phyloP scores from a whole-genome alignment of 2,888 invertebrate genomes.

The Sminthurinus aureus region DNA sequence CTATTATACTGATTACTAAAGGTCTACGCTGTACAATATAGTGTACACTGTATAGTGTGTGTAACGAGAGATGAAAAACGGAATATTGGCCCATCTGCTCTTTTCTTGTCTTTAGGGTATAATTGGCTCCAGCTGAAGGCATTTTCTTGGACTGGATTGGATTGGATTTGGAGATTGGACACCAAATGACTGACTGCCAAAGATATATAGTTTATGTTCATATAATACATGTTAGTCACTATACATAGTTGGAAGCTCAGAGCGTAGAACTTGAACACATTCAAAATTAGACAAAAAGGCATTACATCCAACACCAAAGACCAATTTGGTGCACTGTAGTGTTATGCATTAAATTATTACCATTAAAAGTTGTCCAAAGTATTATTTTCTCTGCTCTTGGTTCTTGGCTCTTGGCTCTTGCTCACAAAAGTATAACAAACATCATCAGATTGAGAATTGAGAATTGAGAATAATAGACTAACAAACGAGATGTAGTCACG shows the following conservation, averaged over 20 bases:
- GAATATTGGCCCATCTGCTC: slow-evolving; percentile 33
- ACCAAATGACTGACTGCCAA: slow-evolving; percentile 31
- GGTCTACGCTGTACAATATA: too few species aligned
- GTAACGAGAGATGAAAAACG: slow-evolving; percentile 3
- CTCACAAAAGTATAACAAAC: not conserved
- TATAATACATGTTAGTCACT: not conserved
- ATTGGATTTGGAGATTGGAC: slow-evolving; percentile 30
- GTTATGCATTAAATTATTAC: too few species aligned
- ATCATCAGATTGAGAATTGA: not conserved
- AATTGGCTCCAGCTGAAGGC: slow-evolving; percentile 32
- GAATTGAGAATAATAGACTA: not conserved
- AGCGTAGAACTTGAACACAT: too few species aligned
- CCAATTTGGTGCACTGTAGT: too few species aligned
- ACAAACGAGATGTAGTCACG: not conserved
- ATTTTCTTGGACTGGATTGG: not conserved
- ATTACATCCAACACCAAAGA: too few species aligned
- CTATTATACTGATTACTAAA: not conserved
- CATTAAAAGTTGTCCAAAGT: too few species aligned
- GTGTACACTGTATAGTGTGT: not conserved
- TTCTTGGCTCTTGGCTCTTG: too few species aligned
- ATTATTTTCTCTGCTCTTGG: too few species aligned
- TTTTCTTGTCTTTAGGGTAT: slow-evolving; percentile 36
- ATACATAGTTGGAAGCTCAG: too few species aligned
- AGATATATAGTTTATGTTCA: slow-evolving; percentile 1
- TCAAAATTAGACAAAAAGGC: too few species aligned